Percentiles rank a stretch among this genome's conserved stretches.
phyloP scores from a whole-genome alignment of 2,888 invertebrate genomes.

The Mythimna ferrago region DNA sequence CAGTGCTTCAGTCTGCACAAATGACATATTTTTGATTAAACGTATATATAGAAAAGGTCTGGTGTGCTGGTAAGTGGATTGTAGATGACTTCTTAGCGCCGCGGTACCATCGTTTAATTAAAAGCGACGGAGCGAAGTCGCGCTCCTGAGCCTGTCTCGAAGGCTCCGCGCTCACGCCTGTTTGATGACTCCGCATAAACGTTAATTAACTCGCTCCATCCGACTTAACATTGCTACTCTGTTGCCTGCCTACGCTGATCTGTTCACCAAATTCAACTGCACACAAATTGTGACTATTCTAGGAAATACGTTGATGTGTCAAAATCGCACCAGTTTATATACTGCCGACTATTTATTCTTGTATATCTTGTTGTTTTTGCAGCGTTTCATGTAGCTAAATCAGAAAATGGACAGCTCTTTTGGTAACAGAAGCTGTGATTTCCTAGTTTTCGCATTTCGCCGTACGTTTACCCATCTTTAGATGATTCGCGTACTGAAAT shows the following conservation, averaged over 20 bases:
- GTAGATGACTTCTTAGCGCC: conserved; percentile 70
- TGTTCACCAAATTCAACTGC: conserved; percentile 59
- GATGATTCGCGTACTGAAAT: conserved; percentile 79
- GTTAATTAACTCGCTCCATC: conserved; percentile 82
- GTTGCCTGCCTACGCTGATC: conserved; percentile 56
- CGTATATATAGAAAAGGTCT: conserved; percentile 51
- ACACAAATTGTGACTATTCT: conserved; percentile 42
- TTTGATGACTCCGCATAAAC: conserved; percentile 82
- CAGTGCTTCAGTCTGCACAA: conserved; percentile 14
- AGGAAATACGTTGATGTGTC: conserved; percentile 25
- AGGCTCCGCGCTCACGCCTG: conserved; percentile 71
- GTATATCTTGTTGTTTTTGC: conserved; percentile 6
- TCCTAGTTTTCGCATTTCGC: conserved; percentile 72
- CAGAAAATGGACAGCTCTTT: conserved; percentile 66
- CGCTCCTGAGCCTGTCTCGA: conserved; percentile 71
- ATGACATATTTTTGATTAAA: conserved; percentile 60
- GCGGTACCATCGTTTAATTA: conserved; percentile 77
- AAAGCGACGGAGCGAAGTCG: conserved; percentile 74
- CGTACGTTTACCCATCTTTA: conserved; percentile 73
- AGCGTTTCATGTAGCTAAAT: conserved; percentile 37
- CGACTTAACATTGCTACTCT: conserved; percentile 70
- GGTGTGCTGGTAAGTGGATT: conserved; percentile 64
- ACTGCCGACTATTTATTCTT: neutral
- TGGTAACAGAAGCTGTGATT: conserved; percentile 70
- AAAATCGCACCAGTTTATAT: conserved; percentile 26